phyloP scores from a whole-genome alignment of 1,140 invertebrate genomes.

The Archivesica marissinica region DNA sequence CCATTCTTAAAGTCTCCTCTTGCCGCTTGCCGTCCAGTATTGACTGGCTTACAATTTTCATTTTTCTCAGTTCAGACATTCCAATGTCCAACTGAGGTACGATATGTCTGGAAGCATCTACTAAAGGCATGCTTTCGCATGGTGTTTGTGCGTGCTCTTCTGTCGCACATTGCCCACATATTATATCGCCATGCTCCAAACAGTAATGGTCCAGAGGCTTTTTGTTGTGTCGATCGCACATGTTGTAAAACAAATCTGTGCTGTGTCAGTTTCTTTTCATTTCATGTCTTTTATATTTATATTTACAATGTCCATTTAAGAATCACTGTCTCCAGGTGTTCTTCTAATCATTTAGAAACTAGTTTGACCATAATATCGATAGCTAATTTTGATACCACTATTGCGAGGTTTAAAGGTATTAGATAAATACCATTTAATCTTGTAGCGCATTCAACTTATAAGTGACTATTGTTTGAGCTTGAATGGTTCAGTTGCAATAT shows the following conservation, averaged over 20 bases:
- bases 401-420: too few relatives aligned
- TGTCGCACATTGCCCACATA: conserved; percentile 53
- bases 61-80: conserved; percentile 43
- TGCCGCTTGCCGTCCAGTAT: conserved; percentile 50
- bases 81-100: conserved; percentile 34
- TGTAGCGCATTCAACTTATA: too few relatives aligned
- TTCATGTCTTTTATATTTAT: too few relatives aligned
- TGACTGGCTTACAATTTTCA: conserved; percentile 45
- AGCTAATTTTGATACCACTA: too few relatives aligned
- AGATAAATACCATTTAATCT: too few relatives aligned
- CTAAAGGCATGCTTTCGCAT: conserved; percentile 57
- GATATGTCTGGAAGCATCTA: conserved; percentile 48
- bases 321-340: too few relatives aligned
- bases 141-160: conserved; percentile 59
- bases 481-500: not conserved
- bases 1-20: not conserved
- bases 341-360: too few relatives aligned
- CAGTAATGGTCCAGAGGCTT: conserved; percentile 50
- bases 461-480: not conserved
- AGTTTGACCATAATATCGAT: too few relatives aligned
- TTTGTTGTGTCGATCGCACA: conserved; percentile 49
- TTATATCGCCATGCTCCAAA: conserved; percentile 29
- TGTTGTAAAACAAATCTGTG: too few relatives aligned
- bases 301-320: too few relatives aligned
- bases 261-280: too few relatives aligned